Conservation (phyloP, 2,888 invertebrate species). For the Euplagia quadripunctaria region DNA sequence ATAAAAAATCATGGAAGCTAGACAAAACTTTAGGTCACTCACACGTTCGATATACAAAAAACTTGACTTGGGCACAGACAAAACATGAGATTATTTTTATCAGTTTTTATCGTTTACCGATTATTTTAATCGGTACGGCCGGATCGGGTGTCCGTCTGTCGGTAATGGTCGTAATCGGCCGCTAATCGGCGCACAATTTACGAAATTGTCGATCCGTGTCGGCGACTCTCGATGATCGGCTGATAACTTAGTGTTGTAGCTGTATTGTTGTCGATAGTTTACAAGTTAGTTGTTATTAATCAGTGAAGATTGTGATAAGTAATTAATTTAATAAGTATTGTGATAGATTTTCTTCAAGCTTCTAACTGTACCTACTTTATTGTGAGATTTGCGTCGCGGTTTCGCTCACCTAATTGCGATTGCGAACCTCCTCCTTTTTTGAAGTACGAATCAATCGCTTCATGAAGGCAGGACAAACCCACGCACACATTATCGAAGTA, state of each 20-base stretch:
- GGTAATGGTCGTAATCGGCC: slow-evolving; percentile 86
- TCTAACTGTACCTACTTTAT: background rate
- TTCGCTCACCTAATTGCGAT: too few relatives aligned
- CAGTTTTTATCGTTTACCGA: slow-evolving; percentile 85
- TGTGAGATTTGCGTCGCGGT: background rate
- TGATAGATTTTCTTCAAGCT: background rate
- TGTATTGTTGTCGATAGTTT: slow-evolving; percentile 63
- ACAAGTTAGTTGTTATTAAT: slow-evolving; percentile 23
- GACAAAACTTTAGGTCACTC: slow-evolving; percentile 56
- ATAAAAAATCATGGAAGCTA: slow-evolving; percentile 41
- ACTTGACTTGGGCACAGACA: slow-evolving; percentile 63
- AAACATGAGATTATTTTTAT: slow-evolving; percentile 76
- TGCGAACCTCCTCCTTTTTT: background rate
- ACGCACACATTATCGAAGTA: too few relatives aligned
- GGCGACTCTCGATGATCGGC: slow-evolving; percentile 77
- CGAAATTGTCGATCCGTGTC: slow-evolving; percentile 86
- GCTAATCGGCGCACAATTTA: slow-evolving; percentile 87
- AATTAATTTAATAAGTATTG: background rate
- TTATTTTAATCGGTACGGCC: slow-evolving; percentile 83
- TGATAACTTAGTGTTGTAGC: slow-evolving; percentile 72
- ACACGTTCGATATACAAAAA: slow-evolving; percentile 66
- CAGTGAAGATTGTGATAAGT: background rate
- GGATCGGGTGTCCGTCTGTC: slow-evolving; percentile 85
- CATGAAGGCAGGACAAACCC: too few relatives aligned
- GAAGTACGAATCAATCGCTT: too few relatives aligned